A percentile compares a stretch with the other conserved stretches of the same genome.
Conservation (phyloP, 2,797 vertebrate genomes). For the Buceros bicornis region DNA sequence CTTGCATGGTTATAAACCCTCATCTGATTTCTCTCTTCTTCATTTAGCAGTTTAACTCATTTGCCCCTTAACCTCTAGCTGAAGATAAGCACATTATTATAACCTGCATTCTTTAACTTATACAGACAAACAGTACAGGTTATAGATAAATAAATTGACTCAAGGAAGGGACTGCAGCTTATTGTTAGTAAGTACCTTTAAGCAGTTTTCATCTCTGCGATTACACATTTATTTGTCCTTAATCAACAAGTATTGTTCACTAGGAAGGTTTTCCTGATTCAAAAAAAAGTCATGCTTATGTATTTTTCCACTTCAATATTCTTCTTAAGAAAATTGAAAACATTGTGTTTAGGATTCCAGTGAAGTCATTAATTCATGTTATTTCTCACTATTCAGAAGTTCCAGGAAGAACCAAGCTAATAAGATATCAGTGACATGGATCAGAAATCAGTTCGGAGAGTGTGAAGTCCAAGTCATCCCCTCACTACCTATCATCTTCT, state of each 20-base stretch:
- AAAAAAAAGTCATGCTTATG: background rate
- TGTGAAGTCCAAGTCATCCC: background rate
- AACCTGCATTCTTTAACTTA: background rate
- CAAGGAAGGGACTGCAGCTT: background rate
- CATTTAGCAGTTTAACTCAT: background rate
- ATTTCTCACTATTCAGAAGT: background rate
- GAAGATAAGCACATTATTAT: background rate
- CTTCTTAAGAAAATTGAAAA: background rate
- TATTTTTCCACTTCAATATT: background rate
- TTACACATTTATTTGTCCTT: background rate
- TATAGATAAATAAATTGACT: background rate
- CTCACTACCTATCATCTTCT: background rate
- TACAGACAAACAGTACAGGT: background rate
- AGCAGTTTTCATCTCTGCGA: background rate
- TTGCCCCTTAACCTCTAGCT: background rate
- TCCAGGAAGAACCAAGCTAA: background rate
- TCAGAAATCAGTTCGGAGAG: background rate
- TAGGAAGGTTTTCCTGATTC: background rate
- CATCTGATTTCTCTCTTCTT: background rate
- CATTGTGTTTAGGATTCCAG: background rate
- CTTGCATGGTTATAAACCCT: background rate
- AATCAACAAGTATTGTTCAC: background rate
- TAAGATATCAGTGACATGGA: background rate
- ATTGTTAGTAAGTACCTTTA: background rate
- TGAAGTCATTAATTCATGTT: background rate